Conservation (phyloP, 2,888 invertebrate species). For the Sturmia bella region DNA sequence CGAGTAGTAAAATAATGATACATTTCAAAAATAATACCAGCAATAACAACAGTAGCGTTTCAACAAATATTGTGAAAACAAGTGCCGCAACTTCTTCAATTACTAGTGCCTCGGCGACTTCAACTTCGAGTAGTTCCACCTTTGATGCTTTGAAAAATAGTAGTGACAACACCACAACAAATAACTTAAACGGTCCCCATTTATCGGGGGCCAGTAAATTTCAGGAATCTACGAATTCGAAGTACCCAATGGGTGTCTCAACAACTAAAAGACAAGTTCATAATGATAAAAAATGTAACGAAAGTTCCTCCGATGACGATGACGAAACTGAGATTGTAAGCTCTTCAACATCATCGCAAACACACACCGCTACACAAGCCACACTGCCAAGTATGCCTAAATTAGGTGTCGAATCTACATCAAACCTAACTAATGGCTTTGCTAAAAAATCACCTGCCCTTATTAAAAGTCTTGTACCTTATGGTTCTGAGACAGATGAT, state of each 20-base stretch:
- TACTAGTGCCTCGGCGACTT: constrained; percentile 66
- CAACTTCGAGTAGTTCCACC: constrained; percentile 60
- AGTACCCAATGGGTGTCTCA: constrained; percentile 75
- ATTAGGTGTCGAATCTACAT: constrained; percentile 68
- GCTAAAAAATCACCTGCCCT: constrained; percentile 63
- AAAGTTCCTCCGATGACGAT: constrained; percentile 76
- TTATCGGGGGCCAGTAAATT: constrained; percentile 74
- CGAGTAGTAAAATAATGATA: constrained; percentile 80
- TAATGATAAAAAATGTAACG: constrained; percentile 74
- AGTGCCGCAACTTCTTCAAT: constrained; percentile 60
- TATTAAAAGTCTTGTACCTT: constrained; percentile 83
- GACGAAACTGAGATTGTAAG: constrained; percentile 72
- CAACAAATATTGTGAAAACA: constrained; percentile 75
- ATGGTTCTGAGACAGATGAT: constrained; percentile 84
- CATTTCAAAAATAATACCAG: constrained; percentile 81
- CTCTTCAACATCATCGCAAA: constrained; percentile 69
- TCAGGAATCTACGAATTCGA: constrained; percentile 75
- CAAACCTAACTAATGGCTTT: constrained; percentile 70
- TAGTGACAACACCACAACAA: constrained; percentile 57
- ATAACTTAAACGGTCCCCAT: constrained; percentile 73
- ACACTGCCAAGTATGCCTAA: constrained; percentile 82
- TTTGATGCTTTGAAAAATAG: constrained; percentile 61
- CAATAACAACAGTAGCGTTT: constrained; percentile 29
- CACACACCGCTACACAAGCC: constrained; percentile 69
- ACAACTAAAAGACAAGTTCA: constrained; percentile 74